Percentiles rank a stretch among this genome's conserved stretches.
Evolutionary conservation across 53 echinoderm and acorn worm genomes (phyloP).

Genomic region (Henricia sp.): DNA sequence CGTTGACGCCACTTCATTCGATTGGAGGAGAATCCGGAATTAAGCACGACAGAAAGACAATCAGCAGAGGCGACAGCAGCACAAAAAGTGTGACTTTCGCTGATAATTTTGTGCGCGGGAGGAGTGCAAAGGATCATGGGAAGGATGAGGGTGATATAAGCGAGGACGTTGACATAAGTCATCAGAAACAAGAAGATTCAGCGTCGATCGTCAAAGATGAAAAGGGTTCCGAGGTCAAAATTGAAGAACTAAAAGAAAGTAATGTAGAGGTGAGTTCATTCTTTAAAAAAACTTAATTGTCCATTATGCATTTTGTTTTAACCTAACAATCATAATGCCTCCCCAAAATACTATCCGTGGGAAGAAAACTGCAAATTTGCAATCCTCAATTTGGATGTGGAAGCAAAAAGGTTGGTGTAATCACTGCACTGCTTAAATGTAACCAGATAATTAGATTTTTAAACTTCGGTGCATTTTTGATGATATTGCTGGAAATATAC

Average conservation of each 20-base stretch:
- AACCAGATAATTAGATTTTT: too few relatives aligned
- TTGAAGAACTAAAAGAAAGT: conserved; percentile 7
- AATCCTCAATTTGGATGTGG: too few relatives aligned
- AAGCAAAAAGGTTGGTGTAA: too few relatives aligned
- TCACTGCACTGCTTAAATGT: too few relatives aligned
- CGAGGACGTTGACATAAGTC: conserved; percentile 14
- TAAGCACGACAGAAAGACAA: conserved; percentile 76
- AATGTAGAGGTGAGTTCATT: neutral
- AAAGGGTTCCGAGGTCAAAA: neutral
- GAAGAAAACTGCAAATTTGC: too few relatives aligned
- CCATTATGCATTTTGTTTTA: too few relatives aligned
- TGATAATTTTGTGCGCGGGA: conserved; percentile 69
- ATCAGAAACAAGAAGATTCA: conserved; percentile 14
- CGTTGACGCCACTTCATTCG: conserved; percentile 49
- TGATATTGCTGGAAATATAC: too few relatives aligned
- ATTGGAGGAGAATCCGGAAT: conserved; percentile 72
- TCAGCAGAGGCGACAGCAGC: conserved; percentile 80
- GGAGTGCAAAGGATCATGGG: conserved; percentile 30
- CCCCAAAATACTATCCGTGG: too few relatives aligned
- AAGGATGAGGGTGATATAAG: conserved; percentile 26
- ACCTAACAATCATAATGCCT: too few relatives aligned
- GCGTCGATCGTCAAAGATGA: neutral
- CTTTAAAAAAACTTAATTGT: too few relatives aligned
- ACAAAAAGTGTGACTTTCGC: conserved; percentile 94
- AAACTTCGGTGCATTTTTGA: too few relatives aligned